phyloP scores from a whole-genome alignment of 2,888 invertebrate species.

The Pachycephus smyrnensis region DNA sequence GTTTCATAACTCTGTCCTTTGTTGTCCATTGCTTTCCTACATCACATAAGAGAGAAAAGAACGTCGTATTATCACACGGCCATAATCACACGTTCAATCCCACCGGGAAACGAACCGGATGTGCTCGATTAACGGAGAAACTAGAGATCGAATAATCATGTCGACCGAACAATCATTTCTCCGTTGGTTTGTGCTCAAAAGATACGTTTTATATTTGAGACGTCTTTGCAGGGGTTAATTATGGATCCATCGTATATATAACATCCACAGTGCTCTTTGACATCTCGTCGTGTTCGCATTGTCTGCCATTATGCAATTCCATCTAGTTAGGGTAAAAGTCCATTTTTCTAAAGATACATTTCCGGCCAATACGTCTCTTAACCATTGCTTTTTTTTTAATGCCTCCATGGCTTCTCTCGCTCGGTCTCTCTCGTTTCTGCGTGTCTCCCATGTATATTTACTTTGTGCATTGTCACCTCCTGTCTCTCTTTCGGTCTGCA shows the following conservation, averaged over 20 bases:
- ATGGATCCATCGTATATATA: too few species aligned
- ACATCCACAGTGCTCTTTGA: background rate
- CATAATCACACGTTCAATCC: constrained; percentile 8
- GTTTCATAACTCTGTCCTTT: constrained; percentile 84
- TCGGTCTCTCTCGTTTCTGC: too few species aligned
- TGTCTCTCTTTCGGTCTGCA: constrained; percentile 42
- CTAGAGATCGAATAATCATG: constrained; percentile 48
- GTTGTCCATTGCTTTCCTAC: constrained; percentile 84
- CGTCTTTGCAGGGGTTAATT: too few species aligned
- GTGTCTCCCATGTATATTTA: background rate
- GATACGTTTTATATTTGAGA: background rate
- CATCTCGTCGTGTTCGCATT: too few species aligned
- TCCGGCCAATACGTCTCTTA: too few species aligned
- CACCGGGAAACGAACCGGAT: constrained; percentile 42
- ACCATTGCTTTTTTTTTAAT: too few species aligned
- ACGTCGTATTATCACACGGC: constrained; percentile 14
- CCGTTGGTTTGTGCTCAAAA: constrained; percentile 12
- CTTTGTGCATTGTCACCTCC: constrained; percentile 11
- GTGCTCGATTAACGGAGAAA: constrained; percentile 59
- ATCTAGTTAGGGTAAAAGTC: too few species aligned
- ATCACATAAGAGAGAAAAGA: constrained; percentile 55
- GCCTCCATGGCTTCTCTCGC: too few species aligned
- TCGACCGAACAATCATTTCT: constrained; percentile 23
- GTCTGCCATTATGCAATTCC: too few species aligned
- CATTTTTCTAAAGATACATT: too few species aligned